Percentiles rank a stretch among this genome's conserved stretches.
phyloP scores from a whole-genome alignment of 2,113 vertebrate species.

The Excalfactoria chinensis region DNA sequence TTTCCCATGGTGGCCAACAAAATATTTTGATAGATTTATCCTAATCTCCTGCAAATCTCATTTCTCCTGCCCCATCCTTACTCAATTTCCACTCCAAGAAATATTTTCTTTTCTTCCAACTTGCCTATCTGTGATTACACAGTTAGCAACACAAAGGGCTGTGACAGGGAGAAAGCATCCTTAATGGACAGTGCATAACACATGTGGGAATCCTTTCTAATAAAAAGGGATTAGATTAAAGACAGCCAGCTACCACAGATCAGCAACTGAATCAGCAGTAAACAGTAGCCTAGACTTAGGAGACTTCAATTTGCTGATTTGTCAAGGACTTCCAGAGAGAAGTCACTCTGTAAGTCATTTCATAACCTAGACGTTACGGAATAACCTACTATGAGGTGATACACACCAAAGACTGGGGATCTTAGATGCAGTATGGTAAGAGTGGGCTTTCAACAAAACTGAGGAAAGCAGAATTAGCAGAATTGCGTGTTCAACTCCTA shows the following conservation, averaged over 20 bases:
- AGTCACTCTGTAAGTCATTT: not conserved
- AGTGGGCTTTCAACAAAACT: not conserved
- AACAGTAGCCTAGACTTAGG: constrained; percentile 17
- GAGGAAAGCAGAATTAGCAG: not conserved
- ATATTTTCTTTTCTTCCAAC: not conserved
- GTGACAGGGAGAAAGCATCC: constrained; percentile 14
- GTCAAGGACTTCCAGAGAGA: not conserved
- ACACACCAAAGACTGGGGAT: not conserved
- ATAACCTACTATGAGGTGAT: not conserved
- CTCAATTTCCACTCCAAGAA: constrained; percentile 5
- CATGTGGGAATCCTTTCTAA: constrained; percentile 44
- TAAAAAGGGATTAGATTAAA: constrained; percentile 59
- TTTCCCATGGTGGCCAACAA: constrained; percentile 13
- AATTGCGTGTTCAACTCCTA: not conserved
- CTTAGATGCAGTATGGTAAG: not conserved
- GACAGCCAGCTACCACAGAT: constrained; percentile 22
- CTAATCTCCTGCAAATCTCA: constrained; percentile 29
- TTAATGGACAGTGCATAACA: not conserved
- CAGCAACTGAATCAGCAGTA: constrained; percentile 45
- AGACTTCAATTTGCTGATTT: constrained; percentile 19
- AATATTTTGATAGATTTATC: constrained; percentile 31
- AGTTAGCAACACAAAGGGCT: not conserved
- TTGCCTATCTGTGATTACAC: not conserved
- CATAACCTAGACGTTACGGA: not conserved
- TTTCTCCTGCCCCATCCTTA: constrained; percentile 23